Conservation (phyloP, 2,888 invertebrate genomes). For the Brachylomia viminalis region DNA sequence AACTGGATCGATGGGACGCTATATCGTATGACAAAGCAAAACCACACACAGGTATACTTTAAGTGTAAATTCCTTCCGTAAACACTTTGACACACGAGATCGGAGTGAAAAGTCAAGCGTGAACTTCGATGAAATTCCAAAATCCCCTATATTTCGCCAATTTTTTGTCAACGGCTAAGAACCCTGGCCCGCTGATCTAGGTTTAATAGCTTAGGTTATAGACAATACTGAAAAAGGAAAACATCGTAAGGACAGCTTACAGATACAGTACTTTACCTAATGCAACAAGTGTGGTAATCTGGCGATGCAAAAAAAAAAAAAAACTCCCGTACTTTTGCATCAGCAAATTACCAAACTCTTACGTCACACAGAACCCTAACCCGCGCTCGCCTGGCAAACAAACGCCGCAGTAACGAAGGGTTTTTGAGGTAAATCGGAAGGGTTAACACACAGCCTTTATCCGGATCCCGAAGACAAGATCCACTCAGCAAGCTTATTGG, state of each 20-base stretch:
- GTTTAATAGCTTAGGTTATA: too few relatives aligned
- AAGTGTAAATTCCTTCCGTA: constrained; percentile 1
- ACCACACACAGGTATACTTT: too few relatives aligned
- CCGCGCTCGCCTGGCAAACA: constrained; percentile 33
- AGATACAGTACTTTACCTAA: neutral
- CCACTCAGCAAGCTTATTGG: constrained; percentile 48
- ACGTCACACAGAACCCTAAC: neutral
- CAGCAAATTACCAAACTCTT: neutral
- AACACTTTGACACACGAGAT: constrained; percentile 14
- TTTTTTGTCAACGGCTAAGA: too few relatives aligned
- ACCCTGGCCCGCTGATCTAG: too few relatives aligned
- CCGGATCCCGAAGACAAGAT: constrained; percentile 26
- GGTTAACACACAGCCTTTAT: constrained; percentile 43
- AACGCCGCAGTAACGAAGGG: constrained; percentile 29
- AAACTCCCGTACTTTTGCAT: neutral
- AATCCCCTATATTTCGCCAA: neutral
- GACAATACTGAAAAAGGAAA: too few relatives aligned
- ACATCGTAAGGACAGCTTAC: too few relatives aligned
- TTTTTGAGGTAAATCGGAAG: constrained; percentile 50
- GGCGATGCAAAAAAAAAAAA: neutral
- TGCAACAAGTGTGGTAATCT: too few relatives aligned
- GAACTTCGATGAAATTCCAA: constrained; percentile 3
- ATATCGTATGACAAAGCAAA: too few relatives aligned
- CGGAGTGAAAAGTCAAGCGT: neutral
- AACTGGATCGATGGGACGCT: too few relatives aligned